These are phyloP conservation scores for Trichonephila clavata DNA, from an alignment of 1,140 invertebrate genomes.

Conservation along the genomic window DNA sequence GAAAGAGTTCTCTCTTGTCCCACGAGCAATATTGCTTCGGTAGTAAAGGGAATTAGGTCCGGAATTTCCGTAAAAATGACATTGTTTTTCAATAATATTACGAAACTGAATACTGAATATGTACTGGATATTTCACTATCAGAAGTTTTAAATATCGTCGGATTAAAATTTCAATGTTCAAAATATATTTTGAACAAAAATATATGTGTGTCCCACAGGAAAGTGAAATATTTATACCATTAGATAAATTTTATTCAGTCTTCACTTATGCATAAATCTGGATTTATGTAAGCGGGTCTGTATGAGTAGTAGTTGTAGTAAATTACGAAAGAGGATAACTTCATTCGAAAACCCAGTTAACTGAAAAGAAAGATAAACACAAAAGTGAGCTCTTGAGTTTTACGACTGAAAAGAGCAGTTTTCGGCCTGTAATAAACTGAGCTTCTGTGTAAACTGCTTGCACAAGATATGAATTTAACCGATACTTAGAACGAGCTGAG, in stretches of 20 bases:
- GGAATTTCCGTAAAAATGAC: no score
- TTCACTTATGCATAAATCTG: conserved; percentile 60
- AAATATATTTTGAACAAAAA: no score
- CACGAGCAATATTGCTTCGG: no score
- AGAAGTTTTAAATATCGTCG: no score
- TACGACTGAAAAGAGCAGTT: conserved; percentile 54
- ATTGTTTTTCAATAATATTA: no score
- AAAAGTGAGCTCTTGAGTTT: conserved; percentile 31
- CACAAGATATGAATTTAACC: conserved; percentile 63
- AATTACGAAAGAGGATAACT: conserved; percentile 12
- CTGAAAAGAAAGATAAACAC: conserved; percentile 57
- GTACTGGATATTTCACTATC: no score
- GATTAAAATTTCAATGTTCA: no score
- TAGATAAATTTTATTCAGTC: conserved; percentile 1
- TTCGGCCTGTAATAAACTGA: conserved; percentile 51
- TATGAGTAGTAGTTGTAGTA: conserved; percentile 25
- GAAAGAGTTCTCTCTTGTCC: no score
- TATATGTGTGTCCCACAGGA: background rate
- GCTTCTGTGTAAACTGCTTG: conserved; percentile 66
- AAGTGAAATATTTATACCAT: background rate
- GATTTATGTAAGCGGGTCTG: conserved; percentile 52
- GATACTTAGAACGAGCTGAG: background rate
- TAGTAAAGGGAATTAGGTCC: no score
- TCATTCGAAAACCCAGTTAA: conserved; percentile 20
- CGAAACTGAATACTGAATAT: no score